phyloP scores from a whole-genome alignment of 2,797 vertebrate species.

The Rhabdomys pumilio region DNA sequence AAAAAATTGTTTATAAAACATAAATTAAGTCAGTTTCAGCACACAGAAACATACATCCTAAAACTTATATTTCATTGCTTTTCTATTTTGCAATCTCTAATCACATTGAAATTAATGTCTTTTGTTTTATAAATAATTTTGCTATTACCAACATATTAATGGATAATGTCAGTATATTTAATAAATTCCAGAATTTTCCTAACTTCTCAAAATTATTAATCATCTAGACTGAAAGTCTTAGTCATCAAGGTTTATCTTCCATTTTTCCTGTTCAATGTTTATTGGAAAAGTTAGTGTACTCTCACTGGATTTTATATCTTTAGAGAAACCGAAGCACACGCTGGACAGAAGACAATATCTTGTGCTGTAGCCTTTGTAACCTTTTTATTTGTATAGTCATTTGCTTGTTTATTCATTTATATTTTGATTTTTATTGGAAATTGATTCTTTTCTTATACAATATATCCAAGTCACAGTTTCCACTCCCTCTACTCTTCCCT shows the following conservation, averaged over 20 bases:
- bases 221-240: background rate
- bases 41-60: background rate
- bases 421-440: background rate
- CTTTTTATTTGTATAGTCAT: background rate
- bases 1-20: conserved; percentile 32
- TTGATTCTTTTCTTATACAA: background rate
- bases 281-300: background rate
- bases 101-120: background rate
- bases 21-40: conserved; percentile 64
- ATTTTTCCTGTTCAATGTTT: background rate
- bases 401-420: background rate
- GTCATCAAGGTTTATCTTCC: background rate
- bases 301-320: conserved; percentile 37
- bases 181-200: background rate
- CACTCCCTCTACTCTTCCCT: no score
- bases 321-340: background rate
- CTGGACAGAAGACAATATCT: background rate
- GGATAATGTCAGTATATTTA: background rate
- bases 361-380: background rate
- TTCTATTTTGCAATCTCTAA: background rate
- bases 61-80: background rate
- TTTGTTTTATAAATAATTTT: background rate
- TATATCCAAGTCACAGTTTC: no score
- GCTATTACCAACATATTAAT: background rate
- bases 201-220: conserved; percentile 21